Conservation (phyloP, 2,113 vertebrate genomes). For the Entomyzon cyanotis region DNA sequence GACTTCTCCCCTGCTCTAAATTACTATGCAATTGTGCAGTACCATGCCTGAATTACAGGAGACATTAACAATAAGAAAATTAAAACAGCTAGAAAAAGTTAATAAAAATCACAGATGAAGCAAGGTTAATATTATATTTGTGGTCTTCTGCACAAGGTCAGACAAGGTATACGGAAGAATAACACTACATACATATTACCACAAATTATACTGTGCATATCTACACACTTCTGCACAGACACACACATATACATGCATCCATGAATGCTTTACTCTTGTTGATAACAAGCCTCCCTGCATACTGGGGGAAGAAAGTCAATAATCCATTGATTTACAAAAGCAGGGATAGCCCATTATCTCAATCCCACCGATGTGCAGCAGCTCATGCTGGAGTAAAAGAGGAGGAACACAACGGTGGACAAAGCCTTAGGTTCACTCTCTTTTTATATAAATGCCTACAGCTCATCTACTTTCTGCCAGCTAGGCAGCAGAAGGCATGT, state of each 20-base stretch:
- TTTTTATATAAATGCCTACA: neutral
- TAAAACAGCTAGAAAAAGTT: conserved; percentile 3
- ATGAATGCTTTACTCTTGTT: neutral
- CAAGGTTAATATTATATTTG: conserved; percentile 28
- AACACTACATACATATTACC: neutral
- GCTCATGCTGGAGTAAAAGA: neutral
- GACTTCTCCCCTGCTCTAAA: conserved; percentile 51
- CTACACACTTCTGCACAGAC: neutral
- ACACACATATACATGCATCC: neutral
- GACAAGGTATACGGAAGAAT: neutral
- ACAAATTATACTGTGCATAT: neutral
- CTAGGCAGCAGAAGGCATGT: neutral
- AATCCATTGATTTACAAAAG: neutral
- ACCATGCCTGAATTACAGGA: neutral
- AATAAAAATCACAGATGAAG: neutral
- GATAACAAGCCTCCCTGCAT: neutral
- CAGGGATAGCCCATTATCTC: neutral
- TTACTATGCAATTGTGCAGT: neutral
- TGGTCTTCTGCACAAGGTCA: neutral
- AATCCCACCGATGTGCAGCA: neutral
- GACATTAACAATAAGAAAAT: neutral
- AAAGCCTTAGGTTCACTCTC: neutral
- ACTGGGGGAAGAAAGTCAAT: neutral
- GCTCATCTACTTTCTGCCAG: neutral
- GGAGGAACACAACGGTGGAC: neutral